Evolutionary conservation across 2,888 invertebrate genomes (phyloP).

Genomic region (Anoplius nigerrimus): DNA sequence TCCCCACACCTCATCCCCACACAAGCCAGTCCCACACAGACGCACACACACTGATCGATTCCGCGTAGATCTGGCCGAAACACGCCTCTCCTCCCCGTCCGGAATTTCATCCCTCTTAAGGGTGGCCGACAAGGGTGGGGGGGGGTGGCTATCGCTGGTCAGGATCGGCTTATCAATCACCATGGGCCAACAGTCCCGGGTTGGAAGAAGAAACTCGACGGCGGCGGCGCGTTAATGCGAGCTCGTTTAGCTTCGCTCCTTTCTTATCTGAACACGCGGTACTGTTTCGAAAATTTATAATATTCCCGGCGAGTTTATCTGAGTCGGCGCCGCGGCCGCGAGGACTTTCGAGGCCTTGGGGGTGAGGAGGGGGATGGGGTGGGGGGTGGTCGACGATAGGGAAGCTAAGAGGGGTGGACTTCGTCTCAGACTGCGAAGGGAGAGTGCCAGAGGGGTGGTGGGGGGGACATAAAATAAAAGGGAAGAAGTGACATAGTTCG

Average conservation of each 20-base stretch:
- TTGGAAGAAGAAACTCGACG: constrained; percentile 37
- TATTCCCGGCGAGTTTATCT: constrained; percentile 53
- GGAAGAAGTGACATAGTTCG: too few relatives aligned
- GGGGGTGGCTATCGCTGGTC: constrained; percentile 55
- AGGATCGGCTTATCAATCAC: constrained; percentile 67
- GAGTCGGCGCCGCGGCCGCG: constrained; percentile 23
- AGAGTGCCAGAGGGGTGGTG: too few relatives aligned
- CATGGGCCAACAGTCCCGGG: constrained; percentile 32
- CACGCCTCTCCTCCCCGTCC: constrained; percentile 15
- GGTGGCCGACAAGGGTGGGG: neutral
- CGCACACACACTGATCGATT: neutral
- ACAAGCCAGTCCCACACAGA: neutral
- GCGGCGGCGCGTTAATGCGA: constrained; percentile 59
- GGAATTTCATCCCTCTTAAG: constrained; percentile 33
- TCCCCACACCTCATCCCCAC: constrained; percentile 1
- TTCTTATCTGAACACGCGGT: constrained; percentile 57
- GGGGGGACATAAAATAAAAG: too few relatives aligned
- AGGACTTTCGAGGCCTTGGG: constrained; percentile 1
- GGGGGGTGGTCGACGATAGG: too few relatives aligned
- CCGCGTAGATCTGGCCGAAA: constrained; percentile 2
- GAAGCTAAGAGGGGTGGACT: too few relatives aligned
- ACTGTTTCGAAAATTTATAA: constrained; percentile 62
- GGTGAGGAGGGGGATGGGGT: neutral
- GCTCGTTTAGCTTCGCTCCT: constrained; percentile 61
- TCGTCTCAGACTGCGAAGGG: too few relatives aligned